Base-by-base conservation (phyloP, 2,888 invertebrate species). In the Standfussiana lucernea region DNA sequence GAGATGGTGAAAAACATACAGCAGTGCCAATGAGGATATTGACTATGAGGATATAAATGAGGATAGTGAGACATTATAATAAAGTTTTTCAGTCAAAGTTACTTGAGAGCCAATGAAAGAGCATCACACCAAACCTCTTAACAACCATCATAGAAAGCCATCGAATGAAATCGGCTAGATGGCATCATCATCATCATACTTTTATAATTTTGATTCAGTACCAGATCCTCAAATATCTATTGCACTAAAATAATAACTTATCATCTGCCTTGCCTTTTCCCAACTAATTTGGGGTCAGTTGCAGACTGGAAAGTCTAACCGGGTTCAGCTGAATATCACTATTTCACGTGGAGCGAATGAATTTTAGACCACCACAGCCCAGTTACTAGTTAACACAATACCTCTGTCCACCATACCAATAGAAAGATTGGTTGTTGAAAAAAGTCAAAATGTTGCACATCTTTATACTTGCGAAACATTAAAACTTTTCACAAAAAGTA, bases 401-500 rank as follows among this genome's bases (percentile, higher is more conserved):
- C 11, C n/a, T n/a, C n/a, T n/a, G n/a, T n/a, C n/a, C 11, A 15
- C 61, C 11, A 56, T 15, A 56, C 6, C 2, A 28, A 53, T 68
- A 37, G 3, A 62, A 64, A 50, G 37, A 13, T 2, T 2, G 13
- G 13, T 62, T 13, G 56, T 28, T n/a, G 8, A 24, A 47, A 40
- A 21, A 15, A 37, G 15, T 7, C 1, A n/a, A 59, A 75, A n/a
- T 13, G 1, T 13, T 64, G 53, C 11, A 24, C 28, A 47, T 15
- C 1, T 15, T 24, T 70, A 45, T 50, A 59, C 53, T 21, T 32
- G n/a, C 7, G 0, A 61, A 66, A 28, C 64, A 37, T 3, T 56
- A n/a, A 72, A 68, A 45, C n/a, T 42, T 47, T 67, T 68, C 37
- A 37, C 24, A 45, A 68, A 68, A 59, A 35, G 15, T 24, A 40